Evolutionary conservation across 2,888 invertebrate genomes (phyloP), one percentile per base, ranked within the genome.

Genomic region (Drosophila affinis): DNA sequence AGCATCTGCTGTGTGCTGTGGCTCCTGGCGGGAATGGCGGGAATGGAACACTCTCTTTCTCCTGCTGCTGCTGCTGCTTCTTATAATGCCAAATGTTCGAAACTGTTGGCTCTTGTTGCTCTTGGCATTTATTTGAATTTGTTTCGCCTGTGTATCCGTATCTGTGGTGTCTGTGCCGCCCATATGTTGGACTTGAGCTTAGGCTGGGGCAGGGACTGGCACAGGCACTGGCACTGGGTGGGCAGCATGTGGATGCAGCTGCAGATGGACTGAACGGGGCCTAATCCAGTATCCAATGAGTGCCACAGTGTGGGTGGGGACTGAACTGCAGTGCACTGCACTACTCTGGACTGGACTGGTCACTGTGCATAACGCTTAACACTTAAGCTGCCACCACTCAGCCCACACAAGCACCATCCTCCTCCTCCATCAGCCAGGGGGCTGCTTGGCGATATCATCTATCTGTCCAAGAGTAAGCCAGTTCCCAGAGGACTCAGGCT

Each of bases 301-400:
- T 29, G 29, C 9, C 29, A 7, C 9, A 29, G 29, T 9, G 29
- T 29, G 29, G 9, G 29, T 29, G 7, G 14, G 24, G 9, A 17
- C 46, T 18, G 18, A 1, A 18, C 1, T 18, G 18, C 18, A 18
- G 18, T 18, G 18, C 18, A 18, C 18, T 17, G 55, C 17, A 47
- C 34, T n/a, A n/a, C n/a, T n/a, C n/a, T 55, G 67, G 56, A 47
- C 57, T n/a, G 44, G 46, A 51, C 70, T 59, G 67, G 68, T 52
- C 60, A 69, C 77, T 85, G 72, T 79, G 88, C 87, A 88, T 88
- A 89, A 87, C 89, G 90, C 90, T 89, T 91, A 91, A 90, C 84
- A 90, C 89, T 90, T 91, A 91, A 91, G 90, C 90, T 87, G 75
- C 81, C 62, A 75, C 79, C 84, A 64, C 69, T 68, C 68, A 44